Percentiles rank a stretch among this genome's conserved stretches.
Conservation (phyloP, 2,797 vertebrate species). For the Acanthopagrus latus region DNA sequence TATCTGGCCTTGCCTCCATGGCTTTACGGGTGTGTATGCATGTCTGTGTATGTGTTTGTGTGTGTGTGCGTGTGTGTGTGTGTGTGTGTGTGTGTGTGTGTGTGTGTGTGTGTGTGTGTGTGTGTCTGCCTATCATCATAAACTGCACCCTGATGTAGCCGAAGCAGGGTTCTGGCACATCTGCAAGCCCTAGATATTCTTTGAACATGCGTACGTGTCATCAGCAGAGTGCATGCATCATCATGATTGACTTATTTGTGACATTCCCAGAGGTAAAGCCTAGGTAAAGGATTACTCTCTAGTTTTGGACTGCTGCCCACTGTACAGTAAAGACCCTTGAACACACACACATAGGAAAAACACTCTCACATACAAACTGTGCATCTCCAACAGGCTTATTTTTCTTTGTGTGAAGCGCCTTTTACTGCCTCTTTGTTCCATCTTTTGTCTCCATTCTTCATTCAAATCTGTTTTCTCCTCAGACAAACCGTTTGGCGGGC, state of each 20-base stretch:
- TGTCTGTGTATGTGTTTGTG: slow-evolving; percentile 27
- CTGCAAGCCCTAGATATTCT: slow-evolving; percentile 80
- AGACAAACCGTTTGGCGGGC: slow-evolving; percentile 75
- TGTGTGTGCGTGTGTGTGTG: slow-evolving; percentile 40
- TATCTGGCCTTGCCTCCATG: slow-evolving; percentile 75
- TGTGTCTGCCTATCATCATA: slow-evolving; percentile 73
- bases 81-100: slow-evolving; percentile 32
- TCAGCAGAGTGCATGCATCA: slow-evolving; percentile 74
- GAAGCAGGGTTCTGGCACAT: slow-evolving; percentile 71
- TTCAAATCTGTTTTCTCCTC: slow-evolving; percentile 76
- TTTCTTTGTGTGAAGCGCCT: slow-evolving; percentile 70
- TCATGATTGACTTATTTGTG: slow-evolving; percentile 79
- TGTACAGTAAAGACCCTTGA: slow-evolving; percentile 75
- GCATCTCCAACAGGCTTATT: slow-evolving; percentile 60
- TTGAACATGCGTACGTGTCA: slow-evolving; percentile 59
- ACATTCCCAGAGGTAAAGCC: slow-evolving; percentile 70
- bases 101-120: slow-evolving; percentile 33
- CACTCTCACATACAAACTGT: slow-evolving; percentile 55
- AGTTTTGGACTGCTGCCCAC: slow-evolving; percentile 76
- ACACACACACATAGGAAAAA: slow-evolving; percentile 59
- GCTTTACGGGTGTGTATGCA: slow-evolving; percentile 47
- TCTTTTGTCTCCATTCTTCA: slow-evolving; percentile 78
- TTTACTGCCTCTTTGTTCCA: slow-evolving; percentile 75
- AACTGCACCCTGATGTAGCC: slow-evolving; percentile 66
- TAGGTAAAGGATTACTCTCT: slow-evolving; percentile 78